Evolutionary conservation across 2,113 vertebrate species (phyloP).

Genomic region (Rhineura floridana): DNA sequence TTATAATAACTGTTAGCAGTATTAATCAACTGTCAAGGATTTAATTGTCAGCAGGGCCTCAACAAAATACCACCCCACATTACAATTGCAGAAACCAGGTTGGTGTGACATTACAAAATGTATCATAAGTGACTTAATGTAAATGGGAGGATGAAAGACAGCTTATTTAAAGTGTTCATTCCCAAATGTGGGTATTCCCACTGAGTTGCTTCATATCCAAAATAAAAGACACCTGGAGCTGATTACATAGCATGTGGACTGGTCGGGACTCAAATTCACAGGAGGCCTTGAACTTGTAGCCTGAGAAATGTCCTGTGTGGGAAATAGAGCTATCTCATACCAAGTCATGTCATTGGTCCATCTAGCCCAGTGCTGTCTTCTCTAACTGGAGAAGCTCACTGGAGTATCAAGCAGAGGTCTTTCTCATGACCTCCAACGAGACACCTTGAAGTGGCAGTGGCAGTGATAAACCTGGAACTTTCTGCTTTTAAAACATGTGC

Average conservation of each 20-base stretch:
- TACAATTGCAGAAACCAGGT: background rate
- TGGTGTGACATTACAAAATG: background rate
- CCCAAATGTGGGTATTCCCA: background rate
- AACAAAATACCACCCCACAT: background rate
- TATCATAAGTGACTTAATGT: background rate
- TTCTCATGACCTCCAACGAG: no score
- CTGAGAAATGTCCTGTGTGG: background rate
- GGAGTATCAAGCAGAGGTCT: no score
- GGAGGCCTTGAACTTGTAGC: no score
- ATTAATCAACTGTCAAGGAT: conserved; percentile 31
- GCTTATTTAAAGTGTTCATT: conserved; percentile 2
- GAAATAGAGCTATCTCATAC: background rate
- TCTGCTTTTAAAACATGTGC: background rate
- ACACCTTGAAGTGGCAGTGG: background rate
- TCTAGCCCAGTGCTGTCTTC: no score
- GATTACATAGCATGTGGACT: background rate
- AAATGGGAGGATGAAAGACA: background rate
- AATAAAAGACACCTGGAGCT: background rate
- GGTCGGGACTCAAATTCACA: background rate
- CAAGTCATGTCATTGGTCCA: background rate
- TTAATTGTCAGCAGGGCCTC: conserved; percentile 19
- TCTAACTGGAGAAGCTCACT: background rate
- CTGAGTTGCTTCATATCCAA: background rate
- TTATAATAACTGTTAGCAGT: conserved; percentile 31
- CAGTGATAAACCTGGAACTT: background rate